A percentile compares a stretch with the other conserved stretches of the same genome.
Conservation (phyloP, 2,113 vertebrate species). For the Campylomormyrus tamandua region DNA sequence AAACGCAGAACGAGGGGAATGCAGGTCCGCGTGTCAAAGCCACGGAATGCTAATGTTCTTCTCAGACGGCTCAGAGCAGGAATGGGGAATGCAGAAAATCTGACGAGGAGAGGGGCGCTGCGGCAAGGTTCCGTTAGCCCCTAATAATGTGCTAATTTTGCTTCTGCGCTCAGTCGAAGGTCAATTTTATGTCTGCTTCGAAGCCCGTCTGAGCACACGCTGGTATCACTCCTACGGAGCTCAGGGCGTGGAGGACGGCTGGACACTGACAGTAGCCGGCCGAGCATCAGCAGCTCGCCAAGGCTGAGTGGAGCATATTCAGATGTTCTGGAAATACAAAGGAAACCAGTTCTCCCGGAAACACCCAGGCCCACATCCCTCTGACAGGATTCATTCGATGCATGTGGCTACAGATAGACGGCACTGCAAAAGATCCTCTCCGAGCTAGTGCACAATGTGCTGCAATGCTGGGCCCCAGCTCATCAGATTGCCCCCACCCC, state of each 20-base stretch:
- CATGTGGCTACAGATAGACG: not conserved
- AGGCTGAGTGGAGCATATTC: not conserved
- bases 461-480: not conserved
- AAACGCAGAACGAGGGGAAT: slow-evolving; percentile 61
- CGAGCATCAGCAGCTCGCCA: not conserved
- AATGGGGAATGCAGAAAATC: not conserved
- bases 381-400: not conserved
- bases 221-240: not conserved
- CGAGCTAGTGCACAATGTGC: not conserved
- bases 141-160: not conserved
- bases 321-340: not conserved
- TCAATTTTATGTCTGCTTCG: not conserved
- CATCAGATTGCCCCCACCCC: not conserved
- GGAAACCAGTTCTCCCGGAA: not conserved
- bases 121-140: not conserved
- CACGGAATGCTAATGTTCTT: slow-evolving; percentile 54
- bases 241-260: not conserved
- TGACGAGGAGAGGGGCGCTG: not conserved
- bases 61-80: slow-evolving; percentile 45
- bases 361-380: not conserved
- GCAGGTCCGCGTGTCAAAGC: slow-evolving; percentile 61
- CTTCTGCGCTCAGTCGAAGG: not conserved
- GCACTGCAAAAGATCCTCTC: not conserved
- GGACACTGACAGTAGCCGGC: not conserved
- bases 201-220: not conserved